Conservation (phyloP, 2,888 invertebrate genomes). For the Conomelus anceps region DNA sequence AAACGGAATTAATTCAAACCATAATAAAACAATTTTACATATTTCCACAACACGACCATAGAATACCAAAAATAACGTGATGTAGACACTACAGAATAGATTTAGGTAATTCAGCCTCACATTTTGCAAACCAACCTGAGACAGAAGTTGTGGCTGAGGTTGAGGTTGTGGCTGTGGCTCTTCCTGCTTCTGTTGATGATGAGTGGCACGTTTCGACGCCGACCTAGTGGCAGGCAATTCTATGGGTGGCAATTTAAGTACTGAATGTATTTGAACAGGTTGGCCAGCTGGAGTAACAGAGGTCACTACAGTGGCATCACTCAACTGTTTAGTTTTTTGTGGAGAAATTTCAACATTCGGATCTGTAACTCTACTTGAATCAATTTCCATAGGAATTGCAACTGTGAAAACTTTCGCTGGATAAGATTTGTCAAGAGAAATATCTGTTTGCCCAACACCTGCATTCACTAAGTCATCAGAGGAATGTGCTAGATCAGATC, state of each 20-base stretch:
- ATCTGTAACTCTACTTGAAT: neutral
- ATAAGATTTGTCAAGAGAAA: neutral
- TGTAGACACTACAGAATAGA: neutral
- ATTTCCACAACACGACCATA: neutral
- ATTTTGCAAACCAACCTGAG: neutral
- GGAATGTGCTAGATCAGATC: neutral
- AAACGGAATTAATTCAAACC: neutral
- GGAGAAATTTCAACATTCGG: neutral
- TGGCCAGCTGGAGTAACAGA: neutral
- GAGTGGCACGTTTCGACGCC: constrained; percentile 25
- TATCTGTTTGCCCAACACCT: no score
- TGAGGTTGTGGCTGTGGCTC: neutral
- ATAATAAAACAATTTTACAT: neutral
- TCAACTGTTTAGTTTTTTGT: neutral
- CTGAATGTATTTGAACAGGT: no score
- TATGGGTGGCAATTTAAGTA: constrained; percentile 58
- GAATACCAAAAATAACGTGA: neutral
- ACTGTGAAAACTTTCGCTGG: neutral
- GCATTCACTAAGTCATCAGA: neutral
- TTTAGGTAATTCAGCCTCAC: neutral
- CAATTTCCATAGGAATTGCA: neutral
- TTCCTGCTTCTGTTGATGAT: neutral
- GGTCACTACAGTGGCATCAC: neutral
- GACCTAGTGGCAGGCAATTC: constrained; percentile 71
- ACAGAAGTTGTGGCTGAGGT: neutral